Evolutionary conservation across 2,113 vertebrate genomes (phyloP).

Genomic region (Ophiodon elongatus): DNA sequence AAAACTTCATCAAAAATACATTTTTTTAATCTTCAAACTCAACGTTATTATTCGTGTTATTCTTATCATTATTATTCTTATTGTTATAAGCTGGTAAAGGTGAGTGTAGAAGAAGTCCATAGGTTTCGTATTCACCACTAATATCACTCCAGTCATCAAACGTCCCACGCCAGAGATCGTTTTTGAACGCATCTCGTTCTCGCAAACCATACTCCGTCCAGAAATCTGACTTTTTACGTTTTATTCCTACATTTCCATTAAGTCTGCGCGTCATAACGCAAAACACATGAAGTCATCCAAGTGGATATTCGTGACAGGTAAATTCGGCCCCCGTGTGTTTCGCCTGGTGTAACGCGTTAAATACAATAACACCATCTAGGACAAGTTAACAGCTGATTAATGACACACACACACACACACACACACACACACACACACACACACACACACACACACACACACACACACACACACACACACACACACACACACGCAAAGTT

Average conservation of each 20-base stretch:
- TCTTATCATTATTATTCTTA: background rate
- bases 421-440: too few relatives aligned
- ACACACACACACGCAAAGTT: too few relatives aligned
- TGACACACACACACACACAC: too few relatives aligned
- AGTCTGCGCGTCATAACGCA: accelerated
- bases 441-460: too few relatives aligned
- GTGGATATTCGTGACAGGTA: accelerated
- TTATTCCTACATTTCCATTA: accelerated
- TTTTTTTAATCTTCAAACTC: background rate
- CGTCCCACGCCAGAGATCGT: background rate
- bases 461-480: too few relatives aligned
- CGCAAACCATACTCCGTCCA: background rate
- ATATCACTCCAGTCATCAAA: background rate
- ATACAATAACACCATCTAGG: too few relatives aligned
- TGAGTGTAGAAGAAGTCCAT: background rate
- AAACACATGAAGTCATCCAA: accelerated
- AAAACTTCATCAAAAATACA: background rate
- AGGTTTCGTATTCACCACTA: conserved; percentile 35
- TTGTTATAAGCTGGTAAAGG: background rate
- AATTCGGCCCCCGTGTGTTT: background rate
- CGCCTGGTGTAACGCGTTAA: background rate
- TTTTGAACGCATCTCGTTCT: background rate
- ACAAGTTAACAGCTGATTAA: too few relatives aligned
- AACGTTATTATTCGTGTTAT: background rate
- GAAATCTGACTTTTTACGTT: background rate